A percentile compares a stretch with the other conserved stretches of the same genome.
These are phyloP conservation scores for Cheilosia urbana DNA, from an alignment of 2,888 invertebrate genomes.

Conservation along the genomic window DNA sequence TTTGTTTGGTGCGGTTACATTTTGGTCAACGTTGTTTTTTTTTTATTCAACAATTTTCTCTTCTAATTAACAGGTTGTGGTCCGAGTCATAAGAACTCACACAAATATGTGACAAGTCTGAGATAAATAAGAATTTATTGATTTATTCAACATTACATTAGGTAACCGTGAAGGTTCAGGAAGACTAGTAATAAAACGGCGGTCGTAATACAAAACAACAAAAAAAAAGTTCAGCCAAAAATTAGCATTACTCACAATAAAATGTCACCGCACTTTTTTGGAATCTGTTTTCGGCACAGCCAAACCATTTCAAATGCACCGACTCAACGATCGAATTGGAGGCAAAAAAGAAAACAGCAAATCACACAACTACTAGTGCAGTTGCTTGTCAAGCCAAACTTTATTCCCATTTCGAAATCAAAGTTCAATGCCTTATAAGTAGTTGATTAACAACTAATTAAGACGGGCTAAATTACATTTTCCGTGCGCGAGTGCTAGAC, in stretches of 20 bases:
- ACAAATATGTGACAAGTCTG: background rate
- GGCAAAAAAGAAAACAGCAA: background rate
- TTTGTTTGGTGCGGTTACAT: constrained; percentile 23
- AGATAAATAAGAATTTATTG: background rate
- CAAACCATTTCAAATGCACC: background rate
- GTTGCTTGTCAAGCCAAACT: constrained; percentile 17
- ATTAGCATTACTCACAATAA: too few relatives aligned
- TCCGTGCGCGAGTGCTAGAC: background rate
- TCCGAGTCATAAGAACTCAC: background rate
- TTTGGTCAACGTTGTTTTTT: background rate
- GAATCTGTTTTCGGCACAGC: background rate
- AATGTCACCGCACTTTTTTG: too few relatives aligned
- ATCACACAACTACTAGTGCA: background rate
- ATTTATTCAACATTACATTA: background rate
- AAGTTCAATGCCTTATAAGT: constrained; percentile 22
- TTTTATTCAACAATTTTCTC: background rate
- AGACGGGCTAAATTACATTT: background rate
- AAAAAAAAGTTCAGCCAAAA: background rate
- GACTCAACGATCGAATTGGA: background rate
- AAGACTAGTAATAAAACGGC: background rate
- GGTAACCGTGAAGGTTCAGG: background rate
- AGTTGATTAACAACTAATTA: constrained; percentile 12
- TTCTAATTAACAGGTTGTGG: background rate
- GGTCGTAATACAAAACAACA: background rate
- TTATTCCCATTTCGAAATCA: background rate